Percentiles rank a stretch among this genome's conserved stretches.
phyloP scores from a whole-genome alignment of 2,888 invertebrate species.

The Netelia fuscicornis region DNA sequence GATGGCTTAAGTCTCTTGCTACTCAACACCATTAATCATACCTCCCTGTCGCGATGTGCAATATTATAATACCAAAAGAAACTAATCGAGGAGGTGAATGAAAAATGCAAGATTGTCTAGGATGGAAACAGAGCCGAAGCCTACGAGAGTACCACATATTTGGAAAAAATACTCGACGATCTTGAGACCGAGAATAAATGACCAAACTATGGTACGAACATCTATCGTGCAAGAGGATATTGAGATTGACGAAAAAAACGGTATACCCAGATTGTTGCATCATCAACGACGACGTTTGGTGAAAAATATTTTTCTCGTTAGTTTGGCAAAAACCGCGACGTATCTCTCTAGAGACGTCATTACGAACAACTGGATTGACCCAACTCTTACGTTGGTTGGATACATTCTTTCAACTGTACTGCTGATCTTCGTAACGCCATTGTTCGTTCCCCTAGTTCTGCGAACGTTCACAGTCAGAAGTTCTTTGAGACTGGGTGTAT shows the following conservation, averaged over 20 bases:
- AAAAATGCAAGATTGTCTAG: background rate
- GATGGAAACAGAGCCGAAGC: slow-evolving; percentile 15
- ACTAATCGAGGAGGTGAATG: background rate
- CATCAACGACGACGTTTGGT: slow-evolving; percentile 25
- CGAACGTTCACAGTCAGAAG: slow-evolving; percentile 30
- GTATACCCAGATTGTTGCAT: slow-evolving; percentile 7
- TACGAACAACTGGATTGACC: slow-evolving; percentile 39
- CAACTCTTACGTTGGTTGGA: slow-evolving; percentile 2
- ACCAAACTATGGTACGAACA: background rate
- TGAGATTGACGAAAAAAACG: slow-evolving; percentile 18
- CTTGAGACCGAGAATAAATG: background rate
- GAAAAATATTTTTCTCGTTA: slow-evolving; percentile 42
- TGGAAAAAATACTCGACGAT: slow-evolving; percentile 33
- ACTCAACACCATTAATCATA: too few species aligned
- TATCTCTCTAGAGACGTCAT: slow-evolving; percentile 36
- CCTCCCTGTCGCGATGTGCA: too few species aligned
- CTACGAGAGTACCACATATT: slow-evolving; percentile 5
- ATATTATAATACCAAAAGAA: background rate
- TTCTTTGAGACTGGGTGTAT: slow-evolving; percentile 29
- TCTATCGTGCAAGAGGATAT: slow-evolving; percentile 31
- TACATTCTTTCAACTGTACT: slow-evolving; percentile 28
- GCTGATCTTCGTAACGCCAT: slow-evolving; percentile 39
- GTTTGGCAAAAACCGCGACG: slow-evolving; percentile 29
- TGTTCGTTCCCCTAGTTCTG: slow-evolving; percentile 45
- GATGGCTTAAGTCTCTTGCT: too few species aligned